Evolutionary conservation across 2,113 vertebrate species (phyloP), one percentile per base, ranked within the genome.

Genomic region (Cygnus atratus): DNA sequence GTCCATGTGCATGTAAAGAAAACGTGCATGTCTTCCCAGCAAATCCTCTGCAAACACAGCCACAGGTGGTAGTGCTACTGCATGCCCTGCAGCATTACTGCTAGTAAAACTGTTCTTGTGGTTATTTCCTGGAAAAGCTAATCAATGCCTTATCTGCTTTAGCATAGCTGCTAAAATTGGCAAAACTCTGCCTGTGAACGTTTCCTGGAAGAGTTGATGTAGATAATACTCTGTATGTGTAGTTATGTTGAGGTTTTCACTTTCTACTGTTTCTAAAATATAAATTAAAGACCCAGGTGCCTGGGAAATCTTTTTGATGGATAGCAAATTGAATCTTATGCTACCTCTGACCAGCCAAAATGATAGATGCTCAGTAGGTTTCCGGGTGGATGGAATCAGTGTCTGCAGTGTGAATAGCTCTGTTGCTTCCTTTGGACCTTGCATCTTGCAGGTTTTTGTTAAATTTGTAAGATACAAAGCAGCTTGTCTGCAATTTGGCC

Each of bases 401-500:
- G 75, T 80, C 95, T 79, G 78, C 82, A 39, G 31, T 39, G 68
- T 86, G 92, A 95, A 89, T 90, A 92, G 93, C 85, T 86, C 55
- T 3, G 91, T 74, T 83, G 91, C 78, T 83, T 95, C 72, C 85
- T 93, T 93, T 82, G 84, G 87, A 95, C 95, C 85, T 88, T 91
- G 76, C 72, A 86, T 94, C 93, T 88, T 84, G 90, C 88, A 95
- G 86, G 87, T 92, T 94, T 90, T 86, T 90, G 82, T 97, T 95
- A 75, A 66, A 77, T 95, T 94, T 96, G 85, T 93, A 95, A 92
- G 92, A 90, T 92, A 94, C 87, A 94, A 91, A 96, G 82, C 87
- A 94, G 87, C 85, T 93, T 95, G 90, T 92, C 87, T 95, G 88
- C 82, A 93, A 94, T 97, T 94, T 94, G 90, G 89, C 95, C 96